Evolutionary conservation across 2,113 vertebrate species (phyloP), one percentile per base, ranked within the genome.

Genomic region (Rhinolophus ferrumequinum): DNA sequence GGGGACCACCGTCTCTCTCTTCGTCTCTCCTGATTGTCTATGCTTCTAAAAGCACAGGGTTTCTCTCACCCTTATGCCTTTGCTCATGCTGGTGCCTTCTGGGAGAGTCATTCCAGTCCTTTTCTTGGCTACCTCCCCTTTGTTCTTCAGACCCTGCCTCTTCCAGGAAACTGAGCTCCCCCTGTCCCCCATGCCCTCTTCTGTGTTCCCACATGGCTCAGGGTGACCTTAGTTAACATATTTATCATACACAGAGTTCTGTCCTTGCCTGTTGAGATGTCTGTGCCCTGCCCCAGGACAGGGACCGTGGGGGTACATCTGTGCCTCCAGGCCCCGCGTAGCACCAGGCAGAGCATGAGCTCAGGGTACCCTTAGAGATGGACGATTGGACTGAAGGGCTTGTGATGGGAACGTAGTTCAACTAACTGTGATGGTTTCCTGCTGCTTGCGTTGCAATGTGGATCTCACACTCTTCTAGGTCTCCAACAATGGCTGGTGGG

Each of bases 401-500:
- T 13, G 1, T 58, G 35, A 13, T 0, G 5, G 87, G 64, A 50
- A n/a, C 18, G 47, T 16, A 12, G 41, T 35, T 62, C 4, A 35
- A 2, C 56, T 5, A 3, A 8, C 64, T 6, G 47, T 50, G n/a
- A 11, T 6, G 38, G 8, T 33, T 92, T 95, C 26, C 67, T 76
- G 81, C 62, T 21, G 9, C 47, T 79, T 38, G 30, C 50, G 3
- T 22, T 52, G 11, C 85, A 80, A n/a, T 38, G 3, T 21, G 60
- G 83, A 0, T 67, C 0, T 69, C 47, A 8, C 41, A 33, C 3
- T 88, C 80, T 97, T 85, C 19, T 80, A 99, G 99, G 98, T 99
- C 99, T 98, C 99, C 99, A 8, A 99, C 99, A 0, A 99, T 99
- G 99, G 99, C 99, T 83, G 99, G 99, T 47, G 99, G 99, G n/a